A percentile compares a stretch with the other conserved stretches of the same genome.
phyloP scores from a whole-genome alignment of 92 coral and sea anemone genomes.

The Virgularia gustaviana region DNA sequence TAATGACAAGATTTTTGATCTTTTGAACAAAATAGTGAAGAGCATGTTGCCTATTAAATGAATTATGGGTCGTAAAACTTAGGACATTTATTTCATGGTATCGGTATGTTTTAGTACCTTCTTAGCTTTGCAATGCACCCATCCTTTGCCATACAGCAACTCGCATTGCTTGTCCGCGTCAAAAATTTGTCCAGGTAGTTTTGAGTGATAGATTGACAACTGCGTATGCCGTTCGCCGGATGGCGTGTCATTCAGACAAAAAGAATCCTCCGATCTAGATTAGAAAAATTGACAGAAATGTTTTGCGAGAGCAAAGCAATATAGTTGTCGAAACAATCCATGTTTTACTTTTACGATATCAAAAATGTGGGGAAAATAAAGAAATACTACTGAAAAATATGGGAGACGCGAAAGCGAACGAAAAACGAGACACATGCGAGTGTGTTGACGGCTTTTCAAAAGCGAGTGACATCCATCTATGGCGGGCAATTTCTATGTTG shows the following conservation, averaged over 20 bases:
- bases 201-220: conserved; percentile 61
- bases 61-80: background rate
- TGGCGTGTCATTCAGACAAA: conserved; percentile 73
- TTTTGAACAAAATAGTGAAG: conserved; percentile 56
- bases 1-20: conserved; percentile 43
- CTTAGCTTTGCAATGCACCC: conserved; percentile 58
- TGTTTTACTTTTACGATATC: background rate
- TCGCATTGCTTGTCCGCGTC: conserved; percentile 74
- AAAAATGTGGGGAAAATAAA: background rate
- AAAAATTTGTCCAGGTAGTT: conserved; percentile 76
- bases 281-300: background rate
- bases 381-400: background rate
- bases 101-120: conserved; percentile 3
- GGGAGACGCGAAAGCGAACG: background rate
- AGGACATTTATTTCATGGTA: background rate
- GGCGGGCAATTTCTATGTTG: no score
- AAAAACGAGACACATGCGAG: no score
- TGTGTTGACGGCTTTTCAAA: no score
- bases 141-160: conserved; percentile 55
- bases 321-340: background rate
- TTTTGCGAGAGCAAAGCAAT: background rate
- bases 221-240: conserved; percentile 31
- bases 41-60: conserved; percentile 51
- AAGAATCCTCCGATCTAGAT: conserved; percentile 58
- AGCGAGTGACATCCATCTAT: no score